Base-by-base conservation (phyloP, 2,797 vertebrate species). In the Gobionotothen gibberifrons region DNA sequence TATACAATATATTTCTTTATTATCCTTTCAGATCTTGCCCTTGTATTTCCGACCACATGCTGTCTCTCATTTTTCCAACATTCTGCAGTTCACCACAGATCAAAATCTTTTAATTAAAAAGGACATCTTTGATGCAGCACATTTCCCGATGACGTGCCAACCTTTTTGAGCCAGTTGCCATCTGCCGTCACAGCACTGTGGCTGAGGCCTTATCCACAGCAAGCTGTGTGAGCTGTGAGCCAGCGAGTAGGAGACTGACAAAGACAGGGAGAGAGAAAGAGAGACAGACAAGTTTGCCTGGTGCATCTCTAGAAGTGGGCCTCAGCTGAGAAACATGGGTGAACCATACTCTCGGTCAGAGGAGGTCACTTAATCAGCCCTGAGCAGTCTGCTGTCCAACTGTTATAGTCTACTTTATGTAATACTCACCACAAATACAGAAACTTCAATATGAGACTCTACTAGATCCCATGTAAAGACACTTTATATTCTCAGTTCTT, bases 101-200 rank as follows among this genome's bases (percentile, higher is more conserved):
- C 88, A 90, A 89, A 93, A 94, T 92, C 90, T 92, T 92, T 94
- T 93, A 92, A 93, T 94, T 93, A 94, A 94, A 93, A 93, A 89
- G 88, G 92, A 91, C 90, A 92, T 93, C 90, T 93, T 91, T 92
- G 89, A 90, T 88, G 87, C 89, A 83, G 89, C 91, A 92, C 91
- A 91, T 93, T 94, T 93, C 87, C 84, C 78, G 67, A 82, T 90
- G 89, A 92, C 69, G 90, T 89, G 92, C 91, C 92, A 93, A 91
- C 85, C 91, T 88, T 89, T 91, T 85, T 88, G 87, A 92, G 91
- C 93, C 93, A 90, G 91, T 83, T 90, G 90, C 93, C 93, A 93
- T 94, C 93, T 94, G 93, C 87, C 90, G 48, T 90, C 86, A 83
- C 89, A 88, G 91, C 85, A 58, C 83, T 81, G 85, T 80, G 90